phyloP scores from a whole-genome alignment of 2,797 vertebrate genomes.

The Enteromius paludinosus region DNA sequence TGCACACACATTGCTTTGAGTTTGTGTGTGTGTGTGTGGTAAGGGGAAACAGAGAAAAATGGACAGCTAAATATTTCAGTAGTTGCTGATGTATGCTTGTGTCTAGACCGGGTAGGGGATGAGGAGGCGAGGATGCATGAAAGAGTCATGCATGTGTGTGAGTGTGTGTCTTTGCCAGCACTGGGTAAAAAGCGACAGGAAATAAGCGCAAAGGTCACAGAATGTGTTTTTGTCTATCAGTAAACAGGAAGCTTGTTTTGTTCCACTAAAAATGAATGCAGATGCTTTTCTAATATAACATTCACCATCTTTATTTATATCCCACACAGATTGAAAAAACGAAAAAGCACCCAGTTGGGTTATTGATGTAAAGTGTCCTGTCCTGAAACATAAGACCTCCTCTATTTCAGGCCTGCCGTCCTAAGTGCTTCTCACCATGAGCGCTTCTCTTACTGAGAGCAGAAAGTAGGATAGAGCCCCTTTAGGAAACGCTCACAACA shows the following conservation, averaged over 20 bases:
- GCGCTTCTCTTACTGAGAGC: conserved; percentile 8
- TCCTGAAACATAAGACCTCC: conserved; percentile 43
- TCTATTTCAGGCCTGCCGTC: conserved; percentile 36
- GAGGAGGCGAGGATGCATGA: conserved; percentile 17
- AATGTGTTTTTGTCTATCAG: conserved; percentile 17
- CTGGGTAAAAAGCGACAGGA: not conserved
- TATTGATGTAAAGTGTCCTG: conserved; percentile 48
- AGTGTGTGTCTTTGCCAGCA: not conserved
- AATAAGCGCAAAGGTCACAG: not conserved
- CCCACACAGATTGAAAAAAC: not conserved
- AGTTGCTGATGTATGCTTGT: conserved; percentile 68
- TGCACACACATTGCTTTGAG: not conserved
- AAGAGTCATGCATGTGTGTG: conserved; percentile 3
- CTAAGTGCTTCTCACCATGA: conserved; percentile 15
- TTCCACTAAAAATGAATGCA: conserved; percentile 6
- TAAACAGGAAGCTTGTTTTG: conserved; percentile 25
- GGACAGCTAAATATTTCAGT: conserved; percentile 79
- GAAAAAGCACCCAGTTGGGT: conserved; percentile 19
- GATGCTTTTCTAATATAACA: conserved; percentile 18
- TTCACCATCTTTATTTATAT: conserved; percentile 39
- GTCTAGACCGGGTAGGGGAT: conserved; percentile 56
- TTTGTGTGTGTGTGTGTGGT: conserved; percentile 3
- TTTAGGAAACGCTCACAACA: conserved; percentile 1
- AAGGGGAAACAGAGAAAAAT: conserved; percentile 64
- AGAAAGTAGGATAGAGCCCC: not conserved